Base-by-base conservation (phyloP, 2,797 vertebrate species). In the Phoebastria nigripes region DNA sequence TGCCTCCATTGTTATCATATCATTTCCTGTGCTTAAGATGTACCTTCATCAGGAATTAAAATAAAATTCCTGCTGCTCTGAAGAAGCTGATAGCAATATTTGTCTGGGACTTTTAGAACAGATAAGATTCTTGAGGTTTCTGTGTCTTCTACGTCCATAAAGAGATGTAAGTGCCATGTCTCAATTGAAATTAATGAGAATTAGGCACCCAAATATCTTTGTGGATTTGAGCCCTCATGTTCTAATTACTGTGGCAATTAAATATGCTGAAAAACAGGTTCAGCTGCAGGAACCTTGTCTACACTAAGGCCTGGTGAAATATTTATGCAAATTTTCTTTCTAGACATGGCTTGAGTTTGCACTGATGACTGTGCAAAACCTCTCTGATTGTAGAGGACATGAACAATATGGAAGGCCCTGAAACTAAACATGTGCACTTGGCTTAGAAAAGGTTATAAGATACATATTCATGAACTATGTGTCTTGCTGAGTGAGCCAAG, bases 291-390 rank as follows among this genome's bases (percentile, higher is more conserved):
- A 96, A 90, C 89, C 54, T 83, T 86, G 89, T 91, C 91, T 96
- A 62, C 42, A 51, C 25, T 73, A 59, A 83, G 59, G 58, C 28
- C 94, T 94, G 58, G 89, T 87, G 85, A 93, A 97, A 94, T 90
- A 88, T 88, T 94, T 94, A 97, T 96, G 94, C 29, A 95, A 96
- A 97, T 96, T 95, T 93, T 97, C 95, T 95, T 96, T 94, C 91
- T 96, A 97, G 95, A 94, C 95, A 94, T 94, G 62, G 85, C 72
- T 95, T 88, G 80, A 82, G 62, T 88, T 91, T 93, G 91, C 87
- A 88, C 54, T 94, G 89, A 94, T 97, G 89, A 94, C 87, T 93
- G 65, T 78, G 93, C 92, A 95, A 87, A 96, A 91, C 51, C 35
- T 72, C 54, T 56, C 31, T 85, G 59, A 55, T n/a, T 61, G 74